A percentile compares a stretch with the other conserved stretches of the same genome.
phyloP scores from a whole-genome alignment of 2,797 vertebrate species.

The Sebastes trivittatus region DNA sequence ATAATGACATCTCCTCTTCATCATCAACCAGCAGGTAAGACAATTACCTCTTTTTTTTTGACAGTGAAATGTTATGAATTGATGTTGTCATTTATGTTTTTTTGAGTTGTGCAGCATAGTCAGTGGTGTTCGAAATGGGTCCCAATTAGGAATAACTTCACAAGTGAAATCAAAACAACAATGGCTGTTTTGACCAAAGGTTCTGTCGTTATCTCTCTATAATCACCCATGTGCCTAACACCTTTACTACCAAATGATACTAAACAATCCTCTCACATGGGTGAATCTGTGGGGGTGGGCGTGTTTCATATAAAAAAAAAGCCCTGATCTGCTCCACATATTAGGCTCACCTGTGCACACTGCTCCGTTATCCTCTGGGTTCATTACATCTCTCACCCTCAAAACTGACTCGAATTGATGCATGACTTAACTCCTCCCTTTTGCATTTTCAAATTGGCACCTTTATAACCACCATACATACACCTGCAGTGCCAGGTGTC shows the following conservation, averaged over 20 bases:
- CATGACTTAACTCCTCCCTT: too few relatives aligned
- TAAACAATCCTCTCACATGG: neutral
- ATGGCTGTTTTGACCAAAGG: constrained; percentile 46
- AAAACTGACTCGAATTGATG: neutral
- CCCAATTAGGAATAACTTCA: neutral
- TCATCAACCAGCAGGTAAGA: constrained; percentile 58
- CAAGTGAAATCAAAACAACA: neutral
- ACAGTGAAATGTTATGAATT: neutral
- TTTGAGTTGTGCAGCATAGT: neutral
- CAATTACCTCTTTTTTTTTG: neutral
- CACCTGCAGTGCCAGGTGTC: constrained; percentile 65
- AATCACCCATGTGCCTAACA: constrained; percentile 36
- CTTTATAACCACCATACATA: neutral
- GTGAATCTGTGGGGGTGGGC: neutral
- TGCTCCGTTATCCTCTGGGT: constrained; percentile 35
- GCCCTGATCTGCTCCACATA: neutral
- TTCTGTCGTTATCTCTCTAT: constrained; percentile 36
- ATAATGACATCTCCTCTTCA: constrained; percentile 31
- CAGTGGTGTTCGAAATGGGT: neutral
- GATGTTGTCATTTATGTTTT: neutral
- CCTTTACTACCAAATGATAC: constrained; percentile 7
- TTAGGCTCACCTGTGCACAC: neutral
- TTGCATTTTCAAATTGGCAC: neutral
- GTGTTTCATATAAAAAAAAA: neutral
- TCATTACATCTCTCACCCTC: neutral